Conservation (phyloP, 1,140 invertebrate genomes). For the Cryptotermes secundus region DNA sequence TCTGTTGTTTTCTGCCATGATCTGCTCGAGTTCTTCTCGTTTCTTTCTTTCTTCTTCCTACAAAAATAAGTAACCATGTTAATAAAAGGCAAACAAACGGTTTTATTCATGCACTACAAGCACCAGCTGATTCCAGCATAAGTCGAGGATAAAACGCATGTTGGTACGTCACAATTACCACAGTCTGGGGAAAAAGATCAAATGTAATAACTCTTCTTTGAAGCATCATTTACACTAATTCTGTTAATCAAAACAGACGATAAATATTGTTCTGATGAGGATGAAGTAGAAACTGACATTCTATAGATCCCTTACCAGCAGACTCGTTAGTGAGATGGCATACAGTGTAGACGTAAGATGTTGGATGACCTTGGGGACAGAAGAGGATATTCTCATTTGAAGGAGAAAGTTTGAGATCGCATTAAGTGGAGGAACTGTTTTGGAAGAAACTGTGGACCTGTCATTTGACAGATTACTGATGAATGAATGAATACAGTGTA, state of each 20-base stretch:
- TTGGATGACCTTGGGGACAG: too few relatives aligned
- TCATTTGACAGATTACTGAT: too few relatives aligned
- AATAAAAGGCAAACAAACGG: slow-evolving; percentile 31
- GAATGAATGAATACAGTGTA: too few relatives aligned
- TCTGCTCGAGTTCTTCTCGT: slow-evolving; percentile 90
- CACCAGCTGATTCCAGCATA: not conserved
- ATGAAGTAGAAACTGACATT: not conserved
- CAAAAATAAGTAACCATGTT: slow-evolving; percentile 50
- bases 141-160: not conserved
- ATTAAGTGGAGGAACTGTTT: too few relatives aligned
- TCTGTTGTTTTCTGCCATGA: slow-evolving; percentile 96
- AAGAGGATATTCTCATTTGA: too few relatives aligned
- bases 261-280: not conserved
- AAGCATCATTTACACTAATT: not conserved
- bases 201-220: not conserved
- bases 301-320: too few relatives aligned
- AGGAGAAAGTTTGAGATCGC: too few relatives aligned
- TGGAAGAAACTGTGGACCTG: too few relatives aligned
- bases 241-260: not conserved
- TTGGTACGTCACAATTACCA: not conserved
- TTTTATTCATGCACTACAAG: slow-evolving; percentile 26
- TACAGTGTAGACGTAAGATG: slow-evolving; percentile 1
- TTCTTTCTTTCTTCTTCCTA: slow-evolving; percentile 96
- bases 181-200: not conserved
- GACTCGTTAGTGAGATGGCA: not conserved